Conservation (phyloP, 2,888 invertebrate species). For the Aspidiotus destructor region DNA sequence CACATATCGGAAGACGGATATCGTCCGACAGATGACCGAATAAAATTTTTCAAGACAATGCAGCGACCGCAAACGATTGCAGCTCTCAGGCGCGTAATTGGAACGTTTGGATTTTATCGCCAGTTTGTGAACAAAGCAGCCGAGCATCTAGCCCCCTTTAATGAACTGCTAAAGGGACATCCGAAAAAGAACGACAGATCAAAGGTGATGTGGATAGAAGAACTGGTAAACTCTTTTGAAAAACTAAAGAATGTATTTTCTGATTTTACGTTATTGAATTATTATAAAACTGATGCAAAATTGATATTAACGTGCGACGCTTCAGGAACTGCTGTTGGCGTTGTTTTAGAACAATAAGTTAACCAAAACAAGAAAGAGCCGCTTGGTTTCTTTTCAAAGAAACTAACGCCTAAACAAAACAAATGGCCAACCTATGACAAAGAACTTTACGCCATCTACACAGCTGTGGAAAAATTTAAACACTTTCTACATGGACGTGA, state of each 20-base stretch:
- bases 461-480: constrained; percentile 24
- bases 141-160: constrained; percentile 21
- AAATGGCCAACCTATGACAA: constrained; percentile 19
- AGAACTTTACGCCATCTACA: constrained; percentile 31
- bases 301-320: constrained; percentile 36
- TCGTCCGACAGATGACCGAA: constrained; percentile 39
- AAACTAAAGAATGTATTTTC: constrained; percentile 38
- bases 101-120: constrained; percentile 34
- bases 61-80: constrained; percentile 28
- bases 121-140: constrained; percentile 32
- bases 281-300: neutral
- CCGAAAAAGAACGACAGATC: neutral
- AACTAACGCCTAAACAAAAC: neutral
- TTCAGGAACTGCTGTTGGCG: constrained; percentile 41
- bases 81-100: constrained; percentile 34
- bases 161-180: neutral
- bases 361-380: constrained; percentile 32
- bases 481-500: constrained; percentile 30
- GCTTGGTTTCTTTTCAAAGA: constrained; percentile 35
- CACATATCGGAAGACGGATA: constrained; percentile 37
- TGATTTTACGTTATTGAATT: constrained; percentile 11
- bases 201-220: constrained; percentile 10
- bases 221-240: constrained; percentile 36
- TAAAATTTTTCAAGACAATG: constrained; percentile 38
- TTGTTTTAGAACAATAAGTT: constrained; percentile 40